phyloP scores from a whole-genome alignment of 1,140 invertebrate genomes.

The Euborellia annulipes region DNA sequence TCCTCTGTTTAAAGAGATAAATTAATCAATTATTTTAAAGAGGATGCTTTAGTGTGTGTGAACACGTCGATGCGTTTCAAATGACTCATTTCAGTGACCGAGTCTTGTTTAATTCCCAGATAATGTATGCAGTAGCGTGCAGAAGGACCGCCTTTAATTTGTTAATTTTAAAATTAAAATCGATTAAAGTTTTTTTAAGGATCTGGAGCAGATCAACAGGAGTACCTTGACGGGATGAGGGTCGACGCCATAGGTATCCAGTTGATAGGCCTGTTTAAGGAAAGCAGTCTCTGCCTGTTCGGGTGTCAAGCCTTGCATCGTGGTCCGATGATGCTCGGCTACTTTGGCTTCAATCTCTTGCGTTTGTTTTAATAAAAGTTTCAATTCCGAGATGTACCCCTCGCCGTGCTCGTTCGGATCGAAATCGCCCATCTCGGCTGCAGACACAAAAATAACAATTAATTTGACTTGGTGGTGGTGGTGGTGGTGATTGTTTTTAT shows the following conservation, averaged over 20 bases:
- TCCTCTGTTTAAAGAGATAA: no score
- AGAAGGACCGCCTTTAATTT: no score
- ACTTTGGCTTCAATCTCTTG: conserved; percentile 78
- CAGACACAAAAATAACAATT: conserved; percentile 9
- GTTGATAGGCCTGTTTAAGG: conserved; percentile 53
- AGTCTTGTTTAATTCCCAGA: no score
- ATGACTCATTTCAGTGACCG: no score
- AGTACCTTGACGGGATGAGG: conserved; percentile 96
- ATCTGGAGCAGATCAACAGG: no score
- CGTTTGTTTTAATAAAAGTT: conserved; percentile 83
- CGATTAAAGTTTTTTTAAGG: no score
- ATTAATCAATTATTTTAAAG: no score
- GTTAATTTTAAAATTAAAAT: no score
- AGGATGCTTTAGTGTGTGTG: no score
- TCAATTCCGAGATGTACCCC: conserved; percentile 83
- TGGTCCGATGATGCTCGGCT: conserved; percentile 71
- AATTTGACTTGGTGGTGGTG: no score
- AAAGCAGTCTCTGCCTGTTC: conserved; percentile 69
- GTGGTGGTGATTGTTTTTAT: conserved; percentile 5
- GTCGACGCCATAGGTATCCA: conserved; percentile 95
- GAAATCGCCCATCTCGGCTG: conserved; percentile 89
- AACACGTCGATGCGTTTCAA: no score
- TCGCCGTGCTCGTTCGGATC: conserved; percentile 74
- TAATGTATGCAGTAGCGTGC: no score
- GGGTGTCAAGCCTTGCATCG: conserved; percentile 51